Conservation (phyloP, 2,797 vertebrate genomes). For the Labeo calbasu region DNA sequence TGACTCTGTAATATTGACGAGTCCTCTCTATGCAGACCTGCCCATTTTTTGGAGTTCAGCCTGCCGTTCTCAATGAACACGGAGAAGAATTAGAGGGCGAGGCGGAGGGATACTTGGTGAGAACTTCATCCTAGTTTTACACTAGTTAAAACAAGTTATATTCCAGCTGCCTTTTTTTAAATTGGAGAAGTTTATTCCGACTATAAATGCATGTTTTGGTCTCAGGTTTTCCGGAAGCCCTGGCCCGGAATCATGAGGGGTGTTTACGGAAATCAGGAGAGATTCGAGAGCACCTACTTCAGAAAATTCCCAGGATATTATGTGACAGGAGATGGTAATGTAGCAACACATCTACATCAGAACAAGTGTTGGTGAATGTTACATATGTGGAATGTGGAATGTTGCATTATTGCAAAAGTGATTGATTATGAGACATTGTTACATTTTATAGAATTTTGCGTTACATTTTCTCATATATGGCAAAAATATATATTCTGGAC, state of each 20-base stretch:
- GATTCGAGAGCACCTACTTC: constrained; percentile 84
- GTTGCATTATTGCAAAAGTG: not conserved
- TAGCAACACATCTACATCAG: not conserved
- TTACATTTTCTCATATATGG: not conserved
- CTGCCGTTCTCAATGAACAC: constrained; percentile 79
- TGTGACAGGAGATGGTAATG: constrained; percentile 82
- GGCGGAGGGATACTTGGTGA: constrained; percentile 83
- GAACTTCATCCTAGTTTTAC: not conserved
- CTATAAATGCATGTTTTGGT: not conserved
- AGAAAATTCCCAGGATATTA: constrained; percentile 84
- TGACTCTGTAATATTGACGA: not conserved
- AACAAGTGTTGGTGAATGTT: not conserved
- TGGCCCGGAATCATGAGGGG: constrained; percentile 85
- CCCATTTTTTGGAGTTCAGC: constrained; percentile 85
- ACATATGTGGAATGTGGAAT: not conserved
- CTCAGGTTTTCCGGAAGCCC: constrained; percentile 81
- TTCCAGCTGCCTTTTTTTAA: not conserved
- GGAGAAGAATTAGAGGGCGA: constrained; percentile 84
- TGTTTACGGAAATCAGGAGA: constrained; percentile 78
- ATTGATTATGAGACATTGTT: not conserved
- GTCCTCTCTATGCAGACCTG: constrained; percentile 73
- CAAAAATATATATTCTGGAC: not conserved
- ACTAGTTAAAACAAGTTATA: no score
- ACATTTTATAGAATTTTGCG: not conserved
- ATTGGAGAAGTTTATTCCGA: not conserved